Base-by-base conservation (phyloP, 2,797 vertebrate genomes). In the Phataginus tetradactyla region DNA sequence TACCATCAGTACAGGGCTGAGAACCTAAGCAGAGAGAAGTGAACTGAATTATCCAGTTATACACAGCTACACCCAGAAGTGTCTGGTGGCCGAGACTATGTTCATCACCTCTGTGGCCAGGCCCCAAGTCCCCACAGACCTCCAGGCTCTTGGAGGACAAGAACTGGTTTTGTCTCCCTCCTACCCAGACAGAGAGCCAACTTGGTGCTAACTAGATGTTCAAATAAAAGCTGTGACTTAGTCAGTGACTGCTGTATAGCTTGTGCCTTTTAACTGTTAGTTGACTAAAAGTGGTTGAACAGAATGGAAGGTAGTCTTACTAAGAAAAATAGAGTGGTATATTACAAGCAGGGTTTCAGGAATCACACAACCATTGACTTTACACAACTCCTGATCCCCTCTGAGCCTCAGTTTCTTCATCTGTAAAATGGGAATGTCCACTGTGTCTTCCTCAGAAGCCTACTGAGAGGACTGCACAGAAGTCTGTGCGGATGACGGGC, bases 91-190 rank as follows among this genome's bases (percentile, higher is more conserved):
- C 17, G 34, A 66, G 42, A 32, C 77, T 20, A 15, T 6, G 12
- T 74, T 23, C 77, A 18, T 13, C 20, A 3, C 49, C 2, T 34
- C 61, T 0, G 0, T 12, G 18, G 32, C 64, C 6, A 1, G 59
- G 42, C 49, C 64, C 27, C 0, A 0, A 63, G 11, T 63, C 32
- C 45, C 27, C 66, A 23, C 21, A 57, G 53, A 57, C 59, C 42
- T 63, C 57, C 25, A 63, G 32, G 81, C 66, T 88, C 61, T 18
- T 4, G 37, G 55, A 39, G 23, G 20, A 7, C 80, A 27, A 88
- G 59, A 64, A 20, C 78, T 78, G 23, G 20, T 34, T 53, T 34
- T 29, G 4, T 37, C 37, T 75, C 74, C 78, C 29, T 21, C 55
- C 15, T 34, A 39, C 63, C 57, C 59, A 32, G 25, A 27, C 7